Evolutionary conservation across 1,140 invertebrate species (phyloP).

Genomic region (Grapholita molesta): DNA sequence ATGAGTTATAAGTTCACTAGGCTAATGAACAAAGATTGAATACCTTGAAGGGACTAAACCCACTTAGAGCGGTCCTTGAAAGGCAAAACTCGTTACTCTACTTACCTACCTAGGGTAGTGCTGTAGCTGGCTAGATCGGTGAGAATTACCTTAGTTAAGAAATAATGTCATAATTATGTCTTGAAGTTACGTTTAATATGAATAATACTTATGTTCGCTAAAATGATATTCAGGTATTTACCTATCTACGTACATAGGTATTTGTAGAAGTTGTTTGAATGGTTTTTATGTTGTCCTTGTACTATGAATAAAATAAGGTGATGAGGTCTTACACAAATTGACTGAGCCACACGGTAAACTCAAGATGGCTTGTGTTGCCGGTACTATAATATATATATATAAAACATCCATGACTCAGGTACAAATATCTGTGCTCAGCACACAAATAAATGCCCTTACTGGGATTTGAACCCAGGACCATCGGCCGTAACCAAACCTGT

Average conservation of each 20-base stretch:
- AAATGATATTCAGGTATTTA: neutral
- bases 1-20: conserved; percentile 1
- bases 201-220: neutral
- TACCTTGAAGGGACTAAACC: neutral
- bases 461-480: too few species aligned
- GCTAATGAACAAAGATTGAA: conserved; percentile 16
- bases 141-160: neutral
- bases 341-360: too few species aligned
- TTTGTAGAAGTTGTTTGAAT: neutral
- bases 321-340: neutral
- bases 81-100: conserved; percentile 14
- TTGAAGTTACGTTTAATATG: neutral
- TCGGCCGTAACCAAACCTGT: too few species aligned
- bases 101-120: too few species aligned
- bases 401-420: too few species aligned
- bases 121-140: neutral
- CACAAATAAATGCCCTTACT: too few species aligned
- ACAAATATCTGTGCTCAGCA: too few species aligned
- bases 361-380: too few species aligned
- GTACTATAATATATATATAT: too few species aligned
- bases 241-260: neutral
- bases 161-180: neutral
- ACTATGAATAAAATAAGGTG: neutral
- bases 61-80: conserved; percentile 4
- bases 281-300: neutral